phyloP scores from a whole-genome alignment of 2,797 vertebrate species.

The Rhabdophis nuchalis region DNA sequence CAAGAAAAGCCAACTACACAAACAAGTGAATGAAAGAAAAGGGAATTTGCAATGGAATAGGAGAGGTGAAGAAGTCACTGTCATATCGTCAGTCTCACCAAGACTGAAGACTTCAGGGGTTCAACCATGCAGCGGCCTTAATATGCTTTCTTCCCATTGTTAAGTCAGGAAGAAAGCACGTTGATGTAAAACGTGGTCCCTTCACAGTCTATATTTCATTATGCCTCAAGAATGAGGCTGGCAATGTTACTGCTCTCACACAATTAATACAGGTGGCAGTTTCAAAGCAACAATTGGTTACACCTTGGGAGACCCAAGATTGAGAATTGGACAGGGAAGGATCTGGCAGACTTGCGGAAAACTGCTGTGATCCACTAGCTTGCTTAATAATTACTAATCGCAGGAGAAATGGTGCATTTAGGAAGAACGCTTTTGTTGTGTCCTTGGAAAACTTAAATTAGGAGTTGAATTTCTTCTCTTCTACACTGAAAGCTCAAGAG shows the following conservation, averaged over 20 bases:
- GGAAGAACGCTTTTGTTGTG: neutral
- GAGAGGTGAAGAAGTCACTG: neutral
- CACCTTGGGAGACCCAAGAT: neutral
- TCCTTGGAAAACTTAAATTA: neutral
- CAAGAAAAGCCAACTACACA: neutral
- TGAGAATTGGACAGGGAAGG: neutral
- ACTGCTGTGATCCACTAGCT: neutral
- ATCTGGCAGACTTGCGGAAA: neutral
- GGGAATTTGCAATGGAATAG: neutral
- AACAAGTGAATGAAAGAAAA: neutral
- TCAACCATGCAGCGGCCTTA: neutral
- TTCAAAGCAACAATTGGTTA: neutral
- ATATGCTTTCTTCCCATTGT: neutral
- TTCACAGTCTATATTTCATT: neutral
- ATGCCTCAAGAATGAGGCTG: neutral
- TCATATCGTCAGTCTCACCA: neutral
- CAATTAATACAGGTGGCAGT: neutral
- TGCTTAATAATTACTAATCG: neutral
- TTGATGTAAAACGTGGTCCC: neutral
- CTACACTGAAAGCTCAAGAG: neutral
- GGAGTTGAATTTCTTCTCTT: neutral
- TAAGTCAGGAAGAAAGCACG: neutral
- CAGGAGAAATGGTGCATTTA: neutral
- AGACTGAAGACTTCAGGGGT: neutral
- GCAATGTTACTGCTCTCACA: neutral